phyloP scores from a whole-genome alignment of 2,888 invertebrate genomes.

The Carabus problematicus region DNA sequence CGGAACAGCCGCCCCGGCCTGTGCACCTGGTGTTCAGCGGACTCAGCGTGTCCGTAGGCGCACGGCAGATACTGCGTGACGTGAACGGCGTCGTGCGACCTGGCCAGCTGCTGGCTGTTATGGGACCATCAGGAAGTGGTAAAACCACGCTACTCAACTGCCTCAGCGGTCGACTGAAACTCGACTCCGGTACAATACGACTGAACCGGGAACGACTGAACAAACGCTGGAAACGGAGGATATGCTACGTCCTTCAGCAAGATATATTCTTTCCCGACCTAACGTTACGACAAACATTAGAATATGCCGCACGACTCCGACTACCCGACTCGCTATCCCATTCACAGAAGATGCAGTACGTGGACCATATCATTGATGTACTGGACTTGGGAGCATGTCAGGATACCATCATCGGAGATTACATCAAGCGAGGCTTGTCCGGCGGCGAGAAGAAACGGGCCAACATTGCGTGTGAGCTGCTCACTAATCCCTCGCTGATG shows the following conservation, averaged over 20 bases:
- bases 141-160: conserved; percentile 82
- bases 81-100: conserved; percentile 77
- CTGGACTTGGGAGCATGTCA: conserved; percentile 77
- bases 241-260: conserved; percentile 83
- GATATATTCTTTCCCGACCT: conserved; percentile 83
- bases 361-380: conserved; percentile 78
- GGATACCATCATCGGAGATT: conserved; percentile 80
- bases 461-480: conserved; percentile 81
- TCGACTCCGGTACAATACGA: conserved; percentile 68
- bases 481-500: conserved; percentile 81
- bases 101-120: conserved; percentile 80
- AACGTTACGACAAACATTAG: conserved; percentile 77
- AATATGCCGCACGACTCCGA: conserved; percentile 65
- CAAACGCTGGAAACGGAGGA: conserved; percentile 70
- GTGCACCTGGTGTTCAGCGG: conserved; percentile 72
- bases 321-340: conserved; percentile 76
- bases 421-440: conserved; percentile 76
- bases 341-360: conserved; percentile 76
- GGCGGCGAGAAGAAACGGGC: conserved; percentile 86
- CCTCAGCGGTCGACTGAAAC: conserved; percentile 73
- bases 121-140: conserved; percentile 82
- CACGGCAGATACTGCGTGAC: conserved; percentile 69
- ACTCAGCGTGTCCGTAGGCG: conserved; percentile 63
- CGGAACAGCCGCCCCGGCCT: conserved; percentile 64
- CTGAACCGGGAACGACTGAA: conserved; percentile 56